A percentile compares a stretch with the other conserved stretches of the same genome.
phyloP scores from a whole-genome alignment of 1,140 invertebrate genomes.

The Globodera rostochiensis region DNA sequence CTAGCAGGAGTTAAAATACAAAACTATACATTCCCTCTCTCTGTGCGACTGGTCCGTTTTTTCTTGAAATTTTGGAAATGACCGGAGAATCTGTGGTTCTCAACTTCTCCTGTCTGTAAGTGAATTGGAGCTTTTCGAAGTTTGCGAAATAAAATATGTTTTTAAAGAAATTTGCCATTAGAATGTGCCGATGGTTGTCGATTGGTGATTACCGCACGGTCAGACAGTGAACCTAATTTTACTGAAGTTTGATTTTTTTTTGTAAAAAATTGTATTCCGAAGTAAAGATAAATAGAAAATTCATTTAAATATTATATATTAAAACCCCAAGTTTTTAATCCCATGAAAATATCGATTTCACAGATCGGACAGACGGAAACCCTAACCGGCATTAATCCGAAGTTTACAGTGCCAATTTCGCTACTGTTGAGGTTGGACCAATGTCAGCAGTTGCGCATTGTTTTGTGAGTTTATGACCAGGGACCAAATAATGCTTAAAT shows the following conservation, averaged over 20 bases:
- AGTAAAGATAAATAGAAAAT: too few relatives aligned
- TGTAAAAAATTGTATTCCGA: neutral
- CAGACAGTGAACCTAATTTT: slow-evolving; percentile 25
- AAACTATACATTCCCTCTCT: too few relatives aligned
- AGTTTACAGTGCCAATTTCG: slow-evolving; percentile 31
- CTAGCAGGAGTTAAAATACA: too few relatives aligned
- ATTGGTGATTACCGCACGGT: slow-evolving; percentile 30
- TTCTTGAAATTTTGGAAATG: neutral
- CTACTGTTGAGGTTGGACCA: slow-evolving; percentile 33
- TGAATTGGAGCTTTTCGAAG: neutral
- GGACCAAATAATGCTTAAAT: neutral
- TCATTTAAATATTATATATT: too few relatives aligned
- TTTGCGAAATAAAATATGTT: neutral
- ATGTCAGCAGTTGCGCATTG: slow-evolving; percentile 34
- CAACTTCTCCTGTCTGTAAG: neutral
- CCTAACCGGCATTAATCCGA: slow-evolving; percentile 30
- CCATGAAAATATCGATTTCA: neutral
- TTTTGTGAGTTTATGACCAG: slow-evolving; percentile 36
- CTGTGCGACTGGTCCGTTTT: too few relatives aligned
- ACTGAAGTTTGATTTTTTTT: slow-evolving; percentile 26
- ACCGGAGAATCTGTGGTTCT: neutral
- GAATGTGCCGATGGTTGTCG: slow-evolving; percentile 28
- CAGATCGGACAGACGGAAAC: slow-evolving; percentile 48
- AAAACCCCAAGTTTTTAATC: too few relatives aligned
- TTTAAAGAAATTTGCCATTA: slow-evolving; percentile 30